phyloP scores from a whole-genome alignment of 2,113 vertebrate genomes.

The Mirza zaza region DNA sequence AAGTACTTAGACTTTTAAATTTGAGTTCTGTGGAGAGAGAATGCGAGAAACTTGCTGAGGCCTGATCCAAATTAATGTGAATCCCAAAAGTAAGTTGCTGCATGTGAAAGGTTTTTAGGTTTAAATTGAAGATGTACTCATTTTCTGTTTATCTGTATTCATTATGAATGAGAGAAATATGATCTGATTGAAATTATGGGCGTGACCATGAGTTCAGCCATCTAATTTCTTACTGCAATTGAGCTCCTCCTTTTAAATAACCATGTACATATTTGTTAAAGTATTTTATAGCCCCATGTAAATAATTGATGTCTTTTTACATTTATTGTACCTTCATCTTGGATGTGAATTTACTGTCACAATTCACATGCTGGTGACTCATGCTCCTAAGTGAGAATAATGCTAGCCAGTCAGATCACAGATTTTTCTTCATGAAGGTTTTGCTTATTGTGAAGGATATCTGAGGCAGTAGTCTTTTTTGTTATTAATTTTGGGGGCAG shows the following conservation, averaged over 20 bases:
- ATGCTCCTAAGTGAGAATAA: background rate
- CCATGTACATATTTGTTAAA: constrained; percentile 44
- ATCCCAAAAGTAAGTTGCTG: background rate
- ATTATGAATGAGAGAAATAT: constrained; percentile 41
- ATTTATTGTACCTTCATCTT: background rate
- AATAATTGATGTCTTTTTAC: constrained; percentile 48
- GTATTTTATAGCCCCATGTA: constrained; percentile 45
- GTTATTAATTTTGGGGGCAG: background rate
- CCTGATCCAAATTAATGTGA: constrained; percentile 9
- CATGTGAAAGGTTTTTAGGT: constrained; percentile 15
- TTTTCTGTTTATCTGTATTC: constrained; percentile 24
- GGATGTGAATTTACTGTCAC: background rate
- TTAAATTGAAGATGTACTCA: constrained; percentile 2
- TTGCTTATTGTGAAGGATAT: constrained; percentile 30
- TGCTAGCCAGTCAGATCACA: background rate
- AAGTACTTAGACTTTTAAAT: background rate
- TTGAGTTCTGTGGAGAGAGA: background rate
- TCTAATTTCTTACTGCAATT: constrained; percentile 38
- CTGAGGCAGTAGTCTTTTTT: background rate
- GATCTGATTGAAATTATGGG: constrained; percentile 41
- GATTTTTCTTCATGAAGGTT: background rate
- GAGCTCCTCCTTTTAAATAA: constrained; percentile 44
- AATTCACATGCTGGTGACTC: background rate
- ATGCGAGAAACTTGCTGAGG: background rate
- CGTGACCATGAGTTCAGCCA: background rate